Percentiles rank a stretch among this genome's conserved stretches.
Conservation (phyloP, 2,888 invertebrate species). For the Corbicula japonica region DNA sequence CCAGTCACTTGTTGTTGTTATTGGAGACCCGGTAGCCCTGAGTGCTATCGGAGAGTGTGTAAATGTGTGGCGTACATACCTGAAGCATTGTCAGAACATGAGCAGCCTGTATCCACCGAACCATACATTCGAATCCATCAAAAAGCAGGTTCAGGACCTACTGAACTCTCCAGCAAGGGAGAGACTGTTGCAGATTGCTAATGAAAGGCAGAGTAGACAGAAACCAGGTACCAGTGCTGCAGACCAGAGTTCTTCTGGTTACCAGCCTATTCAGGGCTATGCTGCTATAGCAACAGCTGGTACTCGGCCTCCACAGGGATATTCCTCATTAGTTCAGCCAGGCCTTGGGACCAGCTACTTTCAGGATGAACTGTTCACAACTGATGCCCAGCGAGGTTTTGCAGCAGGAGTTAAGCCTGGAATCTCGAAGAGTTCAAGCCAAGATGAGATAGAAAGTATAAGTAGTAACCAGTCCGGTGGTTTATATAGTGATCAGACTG, state of each 20-base stretch:
- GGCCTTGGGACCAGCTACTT: neutral
- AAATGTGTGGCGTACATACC: conserved; percentile 79
- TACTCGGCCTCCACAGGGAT: neutral
- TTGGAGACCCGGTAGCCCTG: conserved; percentile 83
- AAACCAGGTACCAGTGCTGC: conserved; percentile 1
- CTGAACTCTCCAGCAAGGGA: conserved; percentile 70
- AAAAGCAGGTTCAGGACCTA: conserved; percentile 74
- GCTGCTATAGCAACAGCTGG: neutral
- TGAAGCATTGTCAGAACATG: conserved; percentile 83
- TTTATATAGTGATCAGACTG: neutral
- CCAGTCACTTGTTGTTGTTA: conserved; percentile 82
- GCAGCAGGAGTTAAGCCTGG: too few relatives aligned
- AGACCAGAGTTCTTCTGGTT: neutral
- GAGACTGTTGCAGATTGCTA: conserved; percentile 60
- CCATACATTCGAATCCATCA: conserved; percentile 76
- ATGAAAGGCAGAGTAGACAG: conserved; percentile 53
- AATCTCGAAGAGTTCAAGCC: too few relatives aligned
- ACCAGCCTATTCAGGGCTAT: too few relatives aligned
- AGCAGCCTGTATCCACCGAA: conserved; percentile 77
- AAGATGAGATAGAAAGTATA: too few relatives aligned
- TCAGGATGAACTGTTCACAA: neutral
- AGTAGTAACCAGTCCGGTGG: conserved; percentile 3
- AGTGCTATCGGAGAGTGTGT: conserved; percentile 83
- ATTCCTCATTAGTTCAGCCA: neutral
- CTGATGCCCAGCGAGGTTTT: too few relatives aligned